These are phyloP conservation scores for Cladopsammia gracilis DNA, from an alignment of 64 coral and sea anemone species.

Conservation along the genomic window DNA sequence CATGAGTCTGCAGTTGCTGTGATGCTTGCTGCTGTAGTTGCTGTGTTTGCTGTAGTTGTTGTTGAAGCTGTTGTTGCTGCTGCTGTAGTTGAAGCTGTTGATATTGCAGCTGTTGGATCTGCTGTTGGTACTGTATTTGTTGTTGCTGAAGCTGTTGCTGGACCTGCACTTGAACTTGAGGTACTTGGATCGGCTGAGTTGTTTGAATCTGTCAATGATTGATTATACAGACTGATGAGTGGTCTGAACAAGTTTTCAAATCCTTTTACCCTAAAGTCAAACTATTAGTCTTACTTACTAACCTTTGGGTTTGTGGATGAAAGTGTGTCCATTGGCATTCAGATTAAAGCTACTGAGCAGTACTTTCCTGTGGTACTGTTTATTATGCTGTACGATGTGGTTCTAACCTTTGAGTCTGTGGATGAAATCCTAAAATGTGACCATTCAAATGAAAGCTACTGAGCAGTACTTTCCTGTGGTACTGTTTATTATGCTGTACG, in stretches of 20 bases:
- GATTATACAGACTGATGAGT: background rate
- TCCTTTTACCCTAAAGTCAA: too few relatives aligned
- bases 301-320: too few relatives aligned
- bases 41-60: slow-evolving; percentile 69
- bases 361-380: too few relatives aligned
- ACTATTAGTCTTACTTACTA: too few relatives aligned
- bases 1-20: slow-evolving; percentile 51
- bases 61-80: slow-evolving; percentile 67
- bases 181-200: slow-evolving; percentile 58
- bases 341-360: too few relatives aligned
- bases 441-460: too few relatives aligned
- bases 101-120: slow-evolving; percentile 57
- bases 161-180: slow-evolving; percentile 61
- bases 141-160: slow-evolving; percentile 65
- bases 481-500: too few relatives aligned
- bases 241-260: background rate
- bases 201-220: slow-evolving; percentile 23
- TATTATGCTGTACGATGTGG: too few relatives aligned
- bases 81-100: slow-evolving; percentile 72
- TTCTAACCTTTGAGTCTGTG: too few relatives aligned
- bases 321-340: too few relatives aligned
- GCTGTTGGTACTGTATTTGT: slow-evolving; percentile 66
- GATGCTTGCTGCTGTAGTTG: slow-evolving; percentile 58
- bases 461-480: too few relatives aligned
- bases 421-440: too few relatives aligned